Conservation (phyloP, 2,888 invertebrate genomes). For the Scaptomyza parva region DNA sequence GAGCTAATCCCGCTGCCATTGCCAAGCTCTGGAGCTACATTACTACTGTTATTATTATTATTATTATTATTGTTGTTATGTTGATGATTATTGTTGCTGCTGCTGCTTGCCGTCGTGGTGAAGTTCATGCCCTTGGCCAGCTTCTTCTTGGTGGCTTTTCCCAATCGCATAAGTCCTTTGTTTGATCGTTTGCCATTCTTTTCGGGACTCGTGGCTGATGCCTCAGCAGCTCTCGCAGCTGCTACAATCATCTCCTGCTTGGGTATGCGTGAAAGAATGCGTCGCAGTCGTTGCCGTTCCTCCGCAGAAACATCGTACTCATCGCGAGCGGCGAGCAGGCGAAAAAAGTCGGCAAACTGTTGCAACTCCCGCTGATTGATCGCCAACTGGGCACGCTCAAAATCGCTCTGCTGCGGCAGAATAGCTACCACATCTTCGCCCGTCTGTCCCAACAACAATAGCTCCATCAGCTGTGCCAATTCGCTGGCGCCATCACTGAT, state of each 20-base stretch:
- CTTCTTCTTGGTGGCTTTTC: slow-evolving; percentile 84
- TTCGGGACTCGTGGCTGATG: slow-evolving; percentile 9
- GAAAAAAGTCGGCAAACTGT: slow-evolving; percentile 87
- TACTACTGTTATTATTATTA: slow-evolving; percentile 7
- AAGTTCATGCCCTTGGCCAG: slow-evolving; percentile 83
- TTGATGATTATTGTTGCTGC: background rate
- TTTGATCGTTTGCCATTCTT: slow-evolving; percentile 70
- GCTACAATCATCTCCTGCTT: slow-evolving; percentile 27
- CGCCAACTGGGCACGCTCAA: slow-evolving; percentile 88
- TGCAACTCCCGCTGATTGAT: slow-evolving; percentile 89
- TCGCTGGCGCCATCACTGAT: slow-evolving; percentile 91
- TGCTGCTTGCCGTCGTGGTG: slow-evolving; percentile 46
- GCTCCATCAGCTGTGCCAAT: slow-evolving; percentile 91
- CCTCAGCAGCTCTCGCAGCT: background rate
- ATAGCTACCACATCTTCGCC: slow-evolving; percentile 84
- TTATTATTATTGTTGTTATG: background rate
- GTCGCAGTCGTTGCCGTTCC: slow-evolving; percentile 85
- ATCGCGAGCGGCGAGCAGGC: slow-evolving; percentile 84
- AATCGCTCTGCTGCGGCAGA: slow-evolving; percentile 85
- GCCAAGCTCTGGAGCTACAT: slow-evolving; percentile 17
- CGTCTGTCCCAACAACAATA: slow-evolving; percentile 86
- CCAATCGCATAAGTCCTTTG: slow-evolving; percentile 81
- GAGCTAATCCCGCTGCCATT: slow-evolving; percentile 20
- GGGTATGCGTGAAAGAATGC: slow-evolving; percentile 85
- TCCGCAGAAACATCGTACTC: slow-evolving; percentile 82